Conservation (phyloP, 2,797 vertebrate species). For the Cossypha polioptera region DNA sequence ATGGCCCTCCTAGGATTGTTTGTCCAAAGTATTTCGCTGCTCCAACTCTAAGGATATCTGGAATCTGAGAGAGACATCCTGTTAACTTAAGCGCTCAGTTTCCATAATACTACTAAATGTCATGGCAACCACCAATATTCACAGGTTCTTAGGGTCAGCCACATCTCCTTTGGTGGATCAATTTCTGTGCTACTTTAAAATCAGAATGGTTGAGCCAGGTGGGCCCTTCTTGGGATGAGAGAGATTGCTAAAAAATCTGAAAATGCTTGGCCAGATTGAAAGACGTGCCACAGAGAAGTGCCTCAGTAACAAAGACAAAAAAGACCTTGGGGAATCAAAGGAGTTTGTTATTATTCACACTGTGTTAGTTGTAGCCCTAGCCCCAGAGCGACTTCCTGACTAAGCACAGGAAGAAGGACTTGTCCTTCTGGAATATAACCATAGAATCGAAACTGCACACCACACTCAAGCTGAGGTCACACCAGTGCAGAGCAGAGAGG, state of each 20-base stretch:
- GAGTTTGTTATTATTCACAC: not conserved
- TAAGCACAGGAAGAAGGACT: not conserved
- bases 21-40: constrained; percentile 93
- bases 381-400: not conserved
- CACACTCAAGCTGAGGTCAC: not conserved
- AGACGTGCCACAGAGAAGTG: not conserved
- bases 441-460: not conserved
- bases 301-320: not conserved
- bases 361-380: not conserved
- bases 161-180: not conserved
- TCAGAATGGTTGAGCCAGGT: not conserved
- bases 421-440: not conserved
- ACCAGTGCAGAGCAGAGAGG: not conserved
- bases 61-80: constrained; percentile 81
- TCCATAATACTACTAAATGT: not conserved
- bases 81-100: not conserved
- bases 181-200: not conserved
- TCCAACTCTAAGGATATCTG: constrained; percentile 91
- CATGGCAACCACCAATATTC: not conserved
- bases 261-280: not conserved
- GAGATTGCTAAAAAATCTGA: not conserved
- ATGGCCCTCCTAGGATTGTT: constrained; percentile 92
- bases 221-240: not conserved
- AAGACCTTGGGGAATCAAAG: not conserved
- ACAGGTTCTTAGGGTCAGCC: not conserved